phyloP scores from a whole-genome alignment of 2,797 vertebrate species.

The Sparus aurata region DNA sequence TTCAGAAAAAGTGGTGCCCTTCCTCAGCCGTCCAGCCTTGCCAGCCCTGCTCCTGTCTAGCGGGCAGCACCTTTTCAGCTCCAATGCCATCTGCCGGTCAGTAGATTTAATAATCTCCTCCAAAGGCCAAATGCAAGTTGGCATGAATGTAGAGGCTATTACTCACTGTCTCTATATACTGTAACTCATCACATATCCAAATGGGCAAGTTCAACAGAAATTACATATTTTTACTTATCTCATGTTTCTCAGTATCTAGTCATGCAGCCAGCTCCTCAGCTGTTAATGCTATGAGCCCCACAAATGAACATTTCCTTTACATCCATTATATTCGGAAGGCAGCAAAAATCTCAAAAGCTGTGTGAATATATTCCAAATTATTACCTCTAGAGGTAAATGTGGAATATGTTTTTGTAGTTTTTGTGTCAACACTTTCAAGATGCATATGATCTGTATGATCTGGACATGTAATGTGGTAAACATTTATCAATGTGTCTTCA shows the following conservation, averaged over 20 bases:
- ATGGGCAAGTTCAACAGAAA: background rate
- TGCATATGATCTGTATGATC: background rate
- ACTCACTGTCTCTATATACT: background rate
- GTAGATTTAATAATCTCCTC: constrained; percentile 54
- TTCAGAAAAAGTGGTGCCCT: constrained; percentile 89
- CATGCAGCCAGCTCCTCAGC: background rate
- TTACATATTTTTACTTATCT: background rate
- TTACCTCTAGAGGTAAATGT: background rate
- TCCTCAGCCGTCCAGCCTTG: constrained; percentile 83
- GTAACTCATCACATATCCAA: background rate
- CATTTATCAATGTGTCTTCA: too few relatives aligned
- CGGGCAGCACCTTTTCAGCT: constrained; percentile 89
- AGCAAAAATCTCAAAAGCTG: background rate
- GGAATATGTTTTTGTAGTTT: background rate
- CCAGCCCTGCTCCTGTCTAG: constrained; percentile 87
- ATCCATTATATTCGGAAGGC: too few relatives aligned
- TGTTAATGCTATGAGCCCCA: background rate
- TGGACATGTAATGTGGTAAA: background rate
- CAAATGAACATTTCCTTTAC: background rate
- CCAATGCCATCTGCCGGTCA: constrained; percentile 94
- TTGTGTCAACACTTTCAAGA: background rate
- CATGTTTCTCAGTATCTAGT: background rate
- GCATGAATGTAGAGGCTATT: background rate
- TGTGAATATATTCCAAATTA: too few relatives aligned
- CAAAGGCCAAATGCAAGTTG: constrained; percentile 10